Percentiles rank a stretch among this genome's conserved stretches.
Evolutionary conservation across 2,888 invertebrate species (phyloP).

Genomic region (Caenorhabditis becei): DNA sequence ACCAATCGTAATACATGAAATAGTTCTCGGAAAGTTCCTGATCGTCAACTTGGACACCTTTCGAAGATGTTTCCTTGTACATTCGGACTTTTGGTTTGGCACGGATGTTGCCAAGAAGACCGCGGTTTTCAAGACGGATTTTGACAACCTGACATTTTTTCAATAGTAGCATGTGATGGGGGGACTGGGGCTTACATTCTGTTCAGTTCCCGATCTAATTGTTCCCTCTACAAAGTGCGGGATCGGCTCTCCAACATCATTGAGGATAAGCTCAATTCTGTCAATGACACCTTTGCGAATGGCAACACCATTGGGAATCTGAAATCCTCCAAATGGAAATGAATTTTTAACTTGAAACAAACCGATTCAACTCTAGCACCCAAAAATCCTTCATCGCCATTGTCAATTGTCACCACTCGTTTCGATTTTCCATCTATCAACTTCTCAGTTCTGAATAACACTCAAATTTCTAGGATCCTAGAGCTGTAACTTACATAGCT

Average conservation of each 20-base stretch:
- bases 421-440: constrained; percentile 52
- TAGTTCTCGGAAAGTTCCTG: constrained; percentile 59
- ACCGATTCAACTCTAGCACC: constrained; percentile 56
- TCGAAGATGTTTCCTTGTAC: constrained; percentile 47
- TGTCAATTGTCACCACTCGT: constrained; percentile 44
- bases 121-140: constrained; percentile 58
- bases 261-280: constrained; percentile 47
- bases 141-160: constrained; percentile 32
- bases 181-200: constrained; percentile 23
- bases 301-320: constrained; percentile 58
- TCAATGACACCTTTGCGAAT: constrained; percentile 59
- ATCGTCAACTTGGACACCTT: constrained; percentile 57
- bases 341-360: too few species aligned
- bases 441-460: constrained; percentile 44
- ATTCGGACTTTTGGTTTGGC: constrained; percentile 61
- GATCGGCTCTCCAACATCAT: constrained; percentile 55
- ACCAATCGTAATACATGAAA: constrained; percentile 65
- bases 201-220: constrained; percentile 54
- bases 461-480: not conserved
- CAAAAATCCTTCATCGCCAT: constrained; percentile 59
- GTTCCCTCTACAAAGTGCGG: constrained; percentile 58
- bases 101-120: constrained; percentile 43
- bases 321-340: too few species aligned
- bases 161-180: too few species aligned
- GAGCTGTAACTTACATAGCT: constrained; percentile 27